A percentile compares a stretch with the other conserved stretches of the same genome.
Conservation (phyloP, 2,888 invertebrate species). For the Platycheirus albimanus region DNA sequence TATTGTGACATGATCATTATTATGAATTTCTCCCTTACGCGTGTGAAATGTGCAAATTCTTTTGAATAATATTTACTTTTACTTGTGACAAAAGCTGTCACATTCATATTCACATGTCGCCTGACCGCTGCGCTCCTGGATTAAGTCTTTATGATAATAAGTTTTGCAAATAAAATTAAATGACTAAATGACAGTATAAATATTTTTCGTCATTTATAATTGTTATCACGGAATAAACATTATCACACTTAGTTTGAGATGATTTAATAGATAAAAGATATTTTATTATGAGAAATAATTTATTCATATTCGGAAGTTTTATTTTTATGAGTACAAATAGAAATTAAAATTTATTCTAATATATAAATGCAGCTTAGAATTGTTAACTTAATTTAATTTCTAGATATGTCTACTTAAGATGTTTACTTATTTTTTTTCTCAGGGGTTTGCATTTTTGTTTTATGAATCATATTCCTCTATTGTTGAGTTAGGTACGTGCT, state of each 20-base stretch:
- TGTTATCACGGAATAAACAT: constrained; percentile 5
- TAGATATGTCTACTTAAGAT: too few species aligned
- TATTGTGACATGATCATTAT: too few species aligned
- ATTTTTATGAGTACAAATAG: not conserved
- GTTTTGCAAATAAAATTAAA: constrained; percentile 13
- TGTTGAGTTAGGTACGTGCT: too few species aligned
- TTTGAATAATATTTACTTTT: constrained; percentile 7
- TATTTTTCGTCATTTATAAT: constrained; percentile 2
- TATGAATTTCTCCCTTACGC: not conserved
- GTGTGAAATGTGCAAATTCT: constrained; percentile 3
- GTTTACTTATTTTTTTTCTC: too few species aligned
- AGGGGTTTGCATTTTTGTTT: too few species aligned
- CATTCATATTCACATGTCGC: not conserved
- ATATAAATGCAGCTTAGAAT: too few species aligned
- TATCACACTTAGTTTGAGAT: constrained; percentile 16
- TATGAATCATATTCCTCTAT: too few species aligned
- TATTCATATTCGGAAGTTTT: not conserved
- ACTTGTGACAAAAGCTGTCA: constrained; percentile 1
- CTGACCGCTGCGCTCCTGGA: too few species aligned
- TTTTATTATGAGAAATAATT: not conserved
- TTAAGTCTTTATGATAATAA: not conserved
- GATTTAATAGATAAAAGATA: not conserved
- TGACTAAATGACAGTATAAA: not conserved
- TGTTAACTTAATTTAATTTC: too few species aligned
- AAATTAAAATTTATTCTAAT: too few species aligned